These are phyloP conservation scores for Julus scanicus DNA, from an alignment of 2,888 invertebrate species.

Conservation along the genomic window DNA sequence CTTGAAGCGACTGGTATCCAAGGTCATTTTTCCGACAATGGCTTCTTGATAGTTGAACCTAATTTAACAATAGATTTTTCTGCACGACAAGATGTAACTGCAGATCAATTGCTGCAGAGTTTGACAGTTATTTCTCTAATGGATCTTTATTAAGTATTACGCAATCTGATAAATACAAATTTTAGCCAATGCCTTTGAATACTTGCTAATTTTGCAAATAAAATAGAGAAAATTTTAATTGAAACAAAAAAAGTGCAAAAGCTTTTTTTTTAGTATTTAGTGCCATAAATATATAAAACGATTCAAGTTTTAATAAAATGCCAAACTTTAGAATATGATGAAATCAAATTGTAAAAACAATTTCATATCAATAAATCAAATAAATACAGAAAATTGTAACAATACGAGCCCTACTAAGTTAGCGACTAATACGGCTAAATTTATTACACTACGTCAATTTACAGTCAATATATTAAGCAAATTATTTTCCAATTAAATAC, in stretches of 20 bases:
- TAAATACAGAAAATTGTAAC: too few species aligned
- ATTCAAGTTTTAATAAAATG: too few species aligned
- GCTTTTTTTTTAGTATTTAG: not conserved
- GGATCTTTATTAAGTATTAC: constrained; percentile 43
- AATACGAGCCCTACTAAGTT: too few species aligned
- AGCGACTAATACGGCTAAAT: too few species aligned
- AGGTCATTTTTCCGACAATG: constrained; percentile 82
- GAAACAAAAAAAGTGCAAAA: not conserved
- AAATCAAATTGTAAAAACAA: not conserved
- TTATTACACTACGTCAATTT: too few species aligned
- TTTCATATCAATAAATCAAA: too few species aligned
- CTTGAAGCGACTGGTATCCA: constrained; percentile 68
- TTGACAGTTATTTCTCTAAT: constrained; percentile 53
- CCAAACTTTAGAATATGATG: too few species aligned
- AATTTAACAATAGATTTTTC: constrained; percentile 63
- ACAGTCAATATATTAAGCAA: too few species aligned
- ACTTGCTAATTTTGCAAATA: not conserved
- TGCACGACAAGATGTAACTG: constrained; percentile 57
- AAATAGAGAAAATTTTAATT: not conserved
- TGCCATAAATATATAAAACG: too few species aligned
- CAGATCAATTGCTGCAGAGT: constrained; percentile 42
- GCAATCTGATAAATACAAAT: not conserved
- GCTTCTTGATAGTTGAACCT: constrained; percentile 70
- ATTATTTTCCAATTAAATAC: too few species aligned
- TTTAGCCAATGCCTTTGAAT: too few species aligned